Percentiles rank a stretch among this genome's conserved stretches.
These are phyloP conservation scores for Scleropages formosus DNA, from an alignment of 2,797 vertebrate genomes.

Conservation along the genomic window DNA sequence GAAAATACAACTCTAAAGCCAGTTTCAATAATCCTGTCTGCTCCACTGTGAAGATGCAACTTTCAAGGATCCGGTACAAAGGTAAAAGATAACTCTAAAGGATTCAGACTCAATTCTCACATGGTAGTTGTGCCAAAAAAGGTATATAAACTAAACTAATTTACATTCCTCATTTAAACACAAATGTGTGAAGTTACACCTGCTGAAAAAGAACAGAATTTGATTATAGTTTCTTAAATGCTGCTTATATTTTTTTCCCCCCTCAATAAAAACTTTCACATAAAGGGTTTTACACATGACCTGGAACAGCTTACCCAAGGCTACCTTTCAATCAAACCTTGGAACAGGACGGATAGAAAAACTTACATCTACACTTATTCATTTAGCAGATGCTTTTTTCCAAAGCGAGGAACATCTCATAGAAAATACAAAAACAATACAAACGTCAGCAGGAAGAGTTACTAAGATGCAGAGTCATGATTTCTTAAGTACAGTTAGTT, in stretches of 20 bases:
- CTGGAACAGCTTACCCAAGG: conserved; percentile 46
- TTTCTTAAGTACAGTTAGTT: too few species aligned
- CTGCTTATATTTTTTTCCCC: too few species aligned
- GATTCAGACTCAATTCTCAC: neutral
- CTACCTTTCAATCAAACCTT: conserved; percentile 48
- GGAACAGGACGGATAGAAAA: conserved; percentile 39
- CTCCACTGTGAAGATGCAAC: neutral
- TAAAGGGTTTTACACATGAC: conserved; percentile 38
- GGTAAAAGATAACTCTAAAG: neutral
- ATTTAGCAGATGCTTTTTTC: too few species aligned
- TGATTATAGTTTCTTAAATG: neutral
- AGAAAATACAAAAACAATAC: too few species aligned
- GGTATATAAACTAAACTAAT: neutral
- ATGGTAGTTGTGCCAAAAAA: conserved; percentile 6
- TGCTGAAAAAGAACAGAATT: neutral
- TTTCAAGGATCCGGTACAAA: conserved; percentile 8
- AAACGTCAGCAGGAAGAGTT: too few species aligned
- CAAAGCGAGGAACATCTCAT: too few species aligned
- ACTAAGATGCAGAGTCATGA: too few species aligned
- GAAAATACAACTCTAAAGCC: too few species aligned
- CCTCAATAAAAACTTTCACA: conserved; percentile 3
- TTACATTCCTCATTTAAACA: neutral
- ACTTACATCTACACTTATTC: too few species aligned
- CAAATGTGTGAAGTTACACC: neutral
- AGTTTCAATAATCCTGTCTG: too few species aligned